Evolutionary conservation across 2,113 vertebrate genomes (phyloP).

Genomic region (Prunella himalayana): DNA sequence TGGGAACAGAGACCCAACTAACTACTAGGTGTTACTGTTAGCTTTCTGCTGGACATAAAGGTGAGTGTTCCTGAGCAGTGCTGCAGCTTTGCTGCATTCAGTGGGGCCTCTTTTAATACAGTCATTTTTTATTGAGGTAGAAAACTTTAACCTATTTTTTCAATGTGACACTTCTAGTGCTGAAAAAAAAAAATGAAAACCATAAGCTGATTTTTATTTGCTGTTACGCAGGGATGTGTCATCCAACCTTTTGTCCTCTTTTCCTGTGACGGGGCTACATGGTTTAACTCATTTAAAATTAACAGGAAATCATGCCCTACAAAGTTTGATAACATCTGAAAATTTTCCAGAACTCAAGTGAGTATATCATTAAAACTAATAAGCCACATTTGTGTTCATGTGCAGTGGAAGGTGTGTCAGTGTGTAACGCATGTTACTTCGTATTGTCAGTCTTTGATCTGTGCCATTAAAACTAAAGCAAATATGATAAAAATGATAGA

Average conservation of each 20-base stretch:
- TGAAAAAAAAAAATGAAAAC: constrained; percentile 26
- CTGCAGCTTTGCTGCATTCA: neutral
- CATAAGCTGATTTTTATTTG: constrained; percentile 63
- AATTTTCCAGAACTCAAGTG: constrained; percentile 92
- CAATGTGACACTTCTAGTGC: constrained; percentile 7
- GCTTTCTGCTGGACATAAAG: neutral
- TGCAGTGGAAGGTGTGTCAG: constrained; percentile 68
- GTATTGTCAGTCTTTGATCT: constrained; percentile 59
- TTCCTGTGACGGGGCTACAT: constrained; percentile 87
- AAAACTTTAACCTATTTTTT: constrained; percentile 14
- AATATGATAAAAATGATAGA: constrained; percentile 62
- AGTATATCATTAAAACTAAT: constrained; percentile 76
- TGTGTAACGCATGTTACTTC: constrained; percentile 44
- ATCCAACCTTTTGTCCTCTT: constrained; percentile 87
- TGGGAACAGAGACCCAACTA: neutral
- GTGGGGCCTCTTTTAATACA: neutral
- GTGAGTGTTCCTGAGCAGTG: neutral
- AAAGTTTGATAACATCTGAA: constrained; percentile 83
- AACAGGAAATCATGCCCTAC: constrained; percentile 88
- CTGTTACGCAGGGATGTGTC: constrained; percentile 87
- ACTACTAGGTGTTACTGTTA: neutral
- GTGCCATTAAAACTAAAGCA: constrained; percentile 51
- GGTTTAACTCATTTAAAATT: constrained; percentile 92
- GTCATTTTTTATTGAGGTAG: constrained; percentile 7
- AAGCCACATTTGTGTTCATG: constrained; percentile 73